Conservation (phyloP, 2,888 invertebrate species). For the Apamea epomidion region DNA sequence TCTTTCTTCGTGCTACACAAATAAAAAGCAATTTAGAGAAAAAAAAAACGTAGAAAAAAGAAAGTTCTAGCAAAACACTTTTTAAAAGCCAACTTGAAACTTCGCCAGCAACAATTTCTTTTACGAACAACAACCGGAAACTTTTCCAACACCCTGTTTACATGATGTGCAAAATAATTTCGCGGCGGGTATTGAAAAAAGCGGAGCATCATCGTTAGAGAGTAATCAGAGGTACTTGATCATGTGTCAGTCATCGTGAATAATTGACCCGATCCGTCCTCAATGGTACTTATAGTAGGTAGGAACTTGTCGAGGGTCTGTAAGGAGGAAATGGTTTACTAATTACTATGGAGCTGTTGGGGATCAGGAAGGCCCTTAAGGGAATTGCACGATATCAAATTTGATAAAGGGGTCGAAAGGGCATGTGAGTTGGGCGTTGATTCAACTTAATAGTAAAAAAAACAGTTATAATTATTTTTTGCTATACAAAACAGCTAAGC, state of each 20-base stretch:
- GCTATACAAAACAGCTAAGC: background rate
- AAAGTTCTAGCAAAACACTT: conserved; percentile 11
- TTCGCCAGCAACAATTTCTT: conserved; percentile 38
- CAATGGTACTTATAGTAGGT: conserved; percentile 17
- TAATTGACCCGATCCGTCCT: conserved; percentile 55
- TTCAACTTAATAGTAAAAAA: background rate
- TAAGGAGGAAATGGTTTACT: conserved; percentile 48
- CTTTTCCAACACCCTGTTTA: conserved; percentile 35
- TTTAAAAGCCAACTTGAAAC: conserved; percentile 37
- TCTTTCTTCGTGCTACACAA: conserved; percentile 1
- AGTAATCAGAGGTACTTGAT: conserved; percentile 51
- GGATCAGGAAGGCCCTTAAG: conserved; percentile 24
- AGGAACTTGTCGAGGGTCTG: conserved; percentile 19
- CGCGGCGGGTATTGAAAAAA: conserved; percentile 12
- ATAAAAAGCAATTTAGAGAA: conserved; percentile 16
- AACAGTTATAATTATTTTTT: background rate
- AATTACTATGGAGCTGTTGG: conserved; percentile 39
- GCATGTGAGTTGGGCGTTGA: conserved; percentile 1
- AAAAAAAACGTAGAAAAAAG: background rate
- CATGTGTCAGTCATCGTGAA: conserved; percentile 59
- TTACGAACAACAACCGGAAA: conserved; percentile 29
- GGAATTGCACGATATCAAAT: conserved; percentile 27
- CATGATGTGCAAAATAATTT: conserved; percentile 34
- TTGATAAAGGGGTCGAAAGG: conserved; percentile 20
- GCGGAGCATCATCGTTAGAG: conserved; percentile 25